Evolutionary conservation across 1,140 invertebrate genomes (phyloP), one percentile per base, ranked within the genome.

Genomic region (Lasioglossum albipes): DNA sequence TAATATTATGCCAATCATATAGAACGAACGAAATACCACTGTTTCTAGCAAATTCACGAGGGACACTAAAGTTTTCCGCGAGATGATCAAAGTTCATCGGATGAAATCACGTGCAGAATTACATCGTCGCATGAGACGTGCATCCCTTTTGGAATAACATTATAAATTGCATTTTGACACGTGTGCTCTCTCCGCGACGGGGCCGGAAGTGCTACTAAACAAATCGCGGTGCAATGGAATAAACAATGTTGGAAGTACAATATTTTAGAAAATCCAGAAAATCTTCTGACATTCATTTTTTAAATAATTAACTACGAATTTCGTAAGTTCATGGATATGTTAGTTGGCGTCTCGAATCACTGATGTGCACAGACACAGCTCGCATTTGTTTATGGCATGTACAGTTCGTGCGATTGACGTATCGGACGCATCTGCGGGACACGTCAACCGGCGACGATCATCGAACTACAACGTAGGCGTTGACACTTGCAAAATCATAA

Each of bases 31-130:
- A 59, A n/a, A 59, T 59, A 7, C 52, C 52, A 7, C 20, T 2
- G 52, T 57, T 20, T 57, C 2, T 22, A 59, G 9, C 5, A n/a
- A 9, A n/a, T 27, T 75, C 61, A 7, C 22, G 18, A 42, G 27
- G 49, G 42, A 10, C 31, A 49, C 16, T 12, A 31, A 22, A 36
- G 45, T 13, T 31, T 42, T 12, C 16, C 31, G 27, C n/a, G 52
- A 49, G 22, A 10, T 13, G 20, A 13, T 16, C 20, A 45, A 76
- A n/a, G 74, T 65, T 74, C 66, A 68, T 79, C 69, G 69, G 73
- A 79, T 79, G 59, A 49, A 73, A 84, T 78, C 81, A 68, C 65
- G 65, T 77, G 65, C 52, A 66, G 70, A 84, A 84, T 84, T 79
- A 79, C 66, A 10, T 16, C 70, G 12, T 18, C 13, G 45, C n/a